Conservation (phyloP, 2,797 vertebrate genomes). For the Poeciliopsis presidionis region DNA sequence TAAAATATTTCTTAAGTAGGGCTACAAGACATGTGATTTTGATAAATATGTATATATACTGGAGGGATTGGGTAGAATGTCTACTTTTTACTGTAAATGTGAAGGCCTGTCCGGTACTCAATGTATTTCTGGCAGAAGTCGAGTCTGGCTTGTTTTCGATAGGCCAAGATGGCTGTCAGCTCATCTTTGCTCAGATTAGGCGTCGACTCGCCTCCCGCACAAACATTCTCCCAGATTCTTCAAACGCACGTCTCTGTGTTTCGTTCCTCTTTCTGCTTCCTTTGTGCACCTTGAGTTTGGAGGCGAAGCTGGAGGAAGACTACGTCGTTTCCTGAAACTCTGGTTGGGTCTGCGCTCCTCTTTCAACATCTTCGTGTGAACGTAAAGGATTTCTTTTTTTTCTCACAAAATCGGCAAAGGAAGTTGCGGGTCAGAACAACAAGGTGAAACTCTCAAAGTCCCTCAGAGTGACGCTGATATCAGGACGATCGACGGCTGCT, state of each 20-base stretch:
- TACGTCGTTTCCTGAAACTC: background rate
- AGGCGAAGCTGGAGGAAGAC: background rate
- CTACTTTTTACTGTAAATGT: background rate
- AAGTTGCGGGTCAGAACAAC: background rate
- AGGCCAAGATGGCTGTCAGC: background rate
- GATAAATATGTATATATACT: no score
- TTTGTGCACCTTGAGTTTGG: slow-evolving; percentile 38
- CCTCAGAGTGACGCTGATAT: background rate
- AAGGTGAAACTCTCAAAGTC: background rate
- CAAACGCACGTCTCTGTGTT: background rate
- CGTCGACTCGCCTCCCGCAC: background rate
- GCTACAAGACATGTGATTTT: no score
- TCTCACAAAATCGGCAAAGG: background rate
- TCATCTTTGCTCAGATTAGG: background rate
- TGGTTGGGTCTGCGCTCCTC: slow-evolving; percentile 9
- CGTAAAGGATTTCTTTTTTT: background rate
- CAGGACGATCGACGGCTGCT: slow-evolving; percentile 1
- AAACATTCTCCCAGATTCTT: background rate
- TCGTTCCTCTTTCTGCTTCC: slow-evolving; percentile 21
- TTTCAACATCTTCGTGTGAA: slow-evolving; percentile 39
- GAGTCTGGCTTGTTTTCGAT: background rate
- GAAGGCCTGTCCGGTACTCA: background rate
- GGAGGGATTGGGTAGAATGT: no score
- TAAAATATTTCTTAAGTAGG: no score
- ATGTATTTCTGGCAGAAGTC: background rate